Evolutionary conservation across 2,888 invertebrate genomes (phyloP).

Genomic region (Drosophila meridiana): DNA sequence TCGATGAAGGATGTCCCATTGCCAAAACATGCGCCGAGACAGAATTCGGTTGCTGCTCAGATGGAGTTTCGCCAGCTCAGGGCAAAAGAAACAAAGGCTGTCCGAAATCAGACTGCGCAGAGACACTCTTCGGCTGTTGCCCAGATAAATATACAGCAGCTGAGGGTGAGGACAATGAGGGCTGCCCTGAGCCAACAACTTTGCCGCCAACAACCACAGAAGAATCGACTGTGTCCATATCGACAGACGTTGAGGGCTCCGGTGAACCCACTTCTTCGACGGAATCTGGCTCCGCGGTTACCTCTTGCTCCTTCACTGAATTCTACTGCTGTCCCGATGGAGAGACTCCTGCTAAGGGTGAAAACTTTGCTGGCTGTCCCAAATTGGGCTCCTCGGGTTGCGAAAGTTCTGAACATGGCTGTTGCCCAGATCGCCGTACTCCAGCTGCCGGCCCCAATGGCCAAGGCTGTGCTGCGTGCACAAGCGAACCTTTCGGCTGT

Average conservation of each 20-base stretch:
- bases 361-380: constrained; percentile 81
- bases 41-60: constrained; percentile 92
- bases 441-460: constrained; percentile 89
- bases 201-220: constrained; percentile 81
- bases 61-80: constrained; percentile 91
- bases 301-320: constrained; percentile 84
- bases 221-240: constrained; percentile 39
- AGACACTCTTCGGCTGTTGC: constrained; percentile 95
- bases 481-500: constrained; percentile 91
- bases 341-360: constrained; percentile 88
- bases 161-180: constrained; percentile 91
- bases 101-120: constrained; percentile 89
- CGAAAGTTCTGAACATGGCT: constrained; percentile 88
- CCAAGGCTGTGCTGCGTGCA: constrained; percentile 92
- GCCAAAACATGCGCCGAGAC: constrained; percentile 92
- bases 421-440: constrained; percentile 90
- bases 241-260: constrained; percentile 64
- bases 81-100: constrained; percentile 91
- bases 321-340: constrained; percentile 91
- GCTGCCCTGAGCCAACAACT: constrained; percentile 89
- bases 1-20: constrained; percentile 91
- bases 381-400: constrained; percentile 85
- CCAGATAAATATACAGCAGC: constrained; percentile 91
- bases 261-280: constrained; percentile 47
- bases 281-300: constrained; percentile 63